A percentile compares a stretch with the other conserved stretches of the same genome.
These are phyloP conservation scores for Pampus argenteus DNA, from an alignment of 2,797 vertebrate genomes.

Conservation along the genomic window DNA sequence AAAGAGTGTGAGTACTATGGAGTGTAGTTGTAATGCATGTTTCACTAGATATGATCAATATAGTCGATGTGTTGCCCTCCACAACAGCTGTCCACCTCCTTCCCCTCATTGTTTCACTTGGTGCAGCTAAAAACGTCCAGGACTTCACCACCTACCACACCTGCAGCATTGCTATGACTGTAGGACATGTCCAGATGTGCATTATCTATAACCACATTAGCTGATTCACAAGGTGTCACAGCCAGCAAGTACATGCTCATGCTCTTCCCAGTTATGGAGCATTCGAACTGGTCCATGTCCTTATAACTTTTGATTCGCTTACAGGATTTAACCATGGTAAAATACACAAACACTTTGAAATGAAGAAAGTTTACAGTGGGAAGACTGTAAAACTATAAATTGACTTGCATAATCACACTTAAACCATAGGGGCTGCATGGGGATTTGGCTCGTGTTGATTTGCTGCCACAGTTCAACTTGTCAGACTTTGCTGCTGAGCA, in stretches of 20 bases:
- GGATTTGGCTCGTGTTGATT: background rate
- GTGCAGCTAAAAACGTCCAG: too few species aligned
- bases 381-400: constrained; percentile 18
- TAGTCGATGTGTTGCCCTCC: constrained; percentile 57
- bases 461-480: constrained; percentile 19
- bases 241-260: constrained; percentile 24
- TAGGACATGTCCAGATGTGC: constrained; percentile 57
- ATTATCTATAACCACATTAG: constrained; percentile 25
- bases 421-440: background rate
- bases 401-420: constrained; percentile 9
- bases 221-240: constrained; percentile 48
- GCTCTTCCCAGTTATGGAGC: constrained; percentile 22
- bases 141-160: too few species aligned
- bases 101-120: too few species aligned
- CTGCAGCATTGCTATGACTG: constrained; percentile 29
- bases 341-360: background rate
- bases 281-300: constrained; percentile 33
- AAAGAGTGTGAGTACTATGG: constrained; percentile 18
- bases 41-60: constrained; percentile 63
- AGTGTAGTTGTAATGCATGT: constrained; percentile 46
- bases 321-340: too few species aligned
- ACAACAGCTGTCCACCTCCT: constrained; percentile 64
- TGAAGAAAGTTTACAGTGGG: background rate
- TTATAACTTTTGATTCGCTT: too few species aligned
- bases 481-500: constrained; percentile 29